Evolutionary conservation across 2,113 vertebrate genomes (phyloP), one percentile per base, ranked within the genome.

Genomic region (Catharus fuscescens): DNA sequence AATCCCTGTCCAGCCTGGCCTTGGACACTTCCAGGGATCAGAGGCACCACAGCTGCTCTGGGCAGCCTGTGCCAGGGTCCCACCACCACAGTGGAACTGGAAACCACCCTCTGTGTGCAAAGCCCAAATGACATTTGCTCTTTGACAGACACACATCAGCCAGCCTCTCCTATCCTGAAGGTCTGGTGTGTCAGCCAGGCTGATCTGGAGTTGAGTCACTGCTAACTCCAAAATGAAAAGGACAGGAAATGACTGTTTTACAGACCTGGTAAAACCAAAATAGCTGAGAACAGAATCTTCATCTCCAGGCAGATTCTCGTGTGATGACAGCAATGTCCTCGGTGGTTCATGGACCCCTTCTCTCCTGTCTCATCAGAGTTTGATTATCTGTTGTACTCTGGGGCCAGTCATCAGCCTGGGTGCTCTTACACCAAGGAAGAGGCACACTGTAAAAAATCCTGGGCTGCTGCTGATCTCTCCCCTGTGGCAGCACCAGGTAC

Each of bases 321-420:
- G 8, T 1, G 3, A 17, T 4, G 15, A 34, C 0, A 1, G 34
- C 1, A 2, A 38, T 0, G 2, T 25, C 70, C 45, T 15, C 0
- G 0, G 34, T 42, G 16, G 54, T 80, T 23, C 67, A n/a, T 8
- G 4, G 7, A 23, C 34, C 36, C 25, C 9, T 71, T 28, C 0
- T 2, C 34, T 90, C n/a, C 26, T 15, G 6, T 12, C 26, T 57
- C 40, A 12, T 20, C 21, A 53, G 60, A 38, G 20, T 38, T 44
- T 38, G 9, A 74, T 12, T 5, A 50, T 8, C 5, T 56, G 24
- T 3, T n/a, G 25, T n/a, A 15, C n/a, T 74, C 44, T 13, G 0
- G 12, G 52, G n/a, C 15, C 59, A 67, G 29, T 2, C 31, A 8
- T 6, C 60, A 77, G 25, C 45, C 66, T 36, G 45, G 13, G 10